Conservation (phyloP, 2,113 vertebrate genomes). For the Alaudala cheleensis region DNA sequence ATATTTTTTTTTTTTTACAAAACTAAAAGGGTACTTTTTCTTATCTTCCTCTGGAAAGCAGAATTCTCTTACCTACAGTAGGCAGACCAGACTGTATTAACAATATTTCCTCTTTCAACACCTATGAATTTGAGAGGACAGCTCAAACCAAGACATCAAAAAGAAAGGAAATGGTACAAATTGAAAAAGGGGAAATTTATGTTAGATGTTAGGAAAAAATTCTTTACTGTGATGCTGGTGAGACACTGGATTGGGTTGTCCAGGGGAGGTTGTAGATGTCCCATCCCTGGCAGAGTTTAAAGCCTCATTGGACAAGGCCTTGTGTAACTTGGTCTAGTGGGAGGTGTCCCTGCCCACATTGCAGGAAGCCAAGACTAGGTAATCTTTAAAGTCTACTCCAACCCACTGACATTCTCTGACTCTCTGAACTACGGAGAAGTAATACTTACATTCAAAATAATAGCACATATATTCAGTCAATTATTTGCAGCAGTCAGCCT, state of each 20-base stretch:
- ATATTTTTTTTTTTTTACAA: not conserved
- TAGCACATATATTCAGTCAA: not conserved
- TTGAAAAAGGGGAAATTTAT: not conserved
- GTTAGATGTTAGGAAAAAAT: not conserved
- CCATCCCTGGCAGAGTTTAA: accelerated
- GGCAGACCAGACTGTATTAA: not conserved
- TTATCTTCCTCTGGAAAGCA: not conserved
- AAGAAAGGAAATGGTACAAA: not conserved
- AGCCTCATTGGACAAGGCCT: not conserved
- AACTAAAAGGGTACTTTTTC: not conserved
- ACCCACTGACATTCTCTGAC: not conserved
- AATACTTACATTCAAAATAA: not conserved
- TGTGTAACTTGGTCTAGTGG: no score
- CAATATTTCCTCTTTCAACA: not conserved
- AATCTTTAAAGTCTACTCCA: not conserved
- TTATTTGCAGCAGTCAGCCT: not conserved
- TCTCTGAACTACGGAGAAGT: not conserved
- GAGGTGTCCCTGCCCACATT: accelerated
- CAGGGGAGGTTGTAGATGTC: not conserved
- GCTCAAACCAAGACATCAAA: not conserved
- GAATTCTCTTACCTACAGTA: not conserved
- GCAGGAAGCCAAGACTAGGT: not conserved
- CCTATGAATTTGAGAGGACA: not conserved
- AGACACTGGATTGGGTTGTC: not conserved
- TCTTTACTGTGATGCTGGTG: not conserved